A percentile compares a stretch with the other conserved stretches of the same genome.
Evolutionary conservation across 2,113 vertebrate genomes (phyloP).

Genomic region (Stercorarius parasiticus): DNA sequence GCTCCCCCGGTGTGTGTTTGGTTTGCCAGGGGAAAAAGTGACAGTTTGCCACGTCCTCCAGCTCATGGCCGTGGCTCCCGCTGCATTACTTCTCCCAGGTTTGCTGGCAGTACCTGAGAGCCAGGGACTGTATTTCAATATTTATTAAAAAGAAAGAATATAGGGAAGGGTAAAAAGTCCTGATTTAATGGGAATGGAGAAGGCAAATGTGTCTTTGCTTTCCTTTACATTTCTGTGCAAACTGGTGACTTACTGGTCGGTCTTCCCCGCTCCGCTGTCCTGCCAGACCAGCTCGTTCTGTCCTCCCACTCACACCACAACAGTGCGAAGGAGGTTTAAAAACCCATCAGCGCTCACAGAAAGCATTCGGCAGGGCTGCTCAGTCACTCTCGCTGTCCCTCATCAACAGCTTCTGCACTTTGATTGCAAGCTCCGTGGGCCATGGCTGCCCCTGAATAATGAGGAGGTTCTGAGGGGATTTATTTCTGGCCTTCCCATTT

Average conservation of each 20-base stretch:
- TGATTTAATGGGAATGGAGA: neutral
- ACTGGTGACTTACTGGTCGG: neutral
- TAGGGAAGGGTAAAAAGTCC: neutral
- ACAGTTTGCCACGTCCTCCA: neutral
- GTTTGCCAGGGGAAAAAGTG: constrained; percentile 18
- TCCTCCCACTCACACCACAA: no score
- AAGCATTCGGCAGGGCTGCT: neutral
- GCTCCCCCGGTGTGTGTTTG: neutral
- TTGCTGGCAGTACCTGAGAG: neutral
- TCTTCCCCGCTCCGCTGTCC: neutral
- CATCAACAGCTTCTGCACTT: neutral
- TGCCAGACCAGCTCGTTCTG: neutral
- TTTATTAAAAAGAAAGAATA: neutral
- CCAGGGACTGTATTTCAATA: neutral
- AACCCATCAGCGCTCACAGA: neutral
- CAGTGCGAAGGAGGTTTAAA: neutral
- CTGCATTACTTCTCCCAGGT: neutral
- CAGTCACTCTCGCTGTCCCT: neutral
- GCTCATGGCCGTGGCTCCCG: neutral
- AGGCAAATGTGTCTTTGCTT: neutral
- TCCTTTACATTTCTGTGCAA: neutral
- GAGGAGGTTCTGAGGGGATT: neutral
- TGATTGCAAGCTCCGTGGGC: neutral
- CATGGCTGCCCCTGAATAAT: neutral
- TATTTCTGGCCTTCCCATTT: neutral